Conservation (phyloP, 2,888 invertebrate species). For the Chloroclystis v-ata region DNA sequence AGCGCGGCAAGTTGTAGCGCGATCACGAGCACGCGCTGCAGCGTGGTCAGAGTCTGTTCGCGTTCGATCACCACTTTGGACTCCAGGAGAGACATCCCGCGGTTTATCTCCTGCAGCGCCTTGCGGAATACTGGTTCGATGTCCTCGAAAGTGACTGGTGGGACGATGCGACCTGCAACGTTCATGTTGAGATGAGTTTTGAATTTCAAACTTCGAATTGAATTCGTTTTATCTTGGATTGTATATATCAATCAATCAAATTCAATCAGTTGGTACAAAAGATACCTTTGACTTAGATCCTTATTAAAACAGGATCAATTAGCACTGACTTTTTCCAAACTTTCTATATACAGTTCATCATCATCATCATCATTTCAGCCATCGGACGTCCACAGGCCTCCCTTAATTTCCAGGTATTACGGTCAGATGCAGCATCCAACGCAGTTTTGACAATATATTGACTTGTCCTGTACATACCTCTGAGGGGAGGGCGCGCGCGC, state of each 20-base stretch:
- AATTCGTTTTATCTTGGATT: too few relatives aligned
- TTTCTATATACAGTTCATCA: too few relatives aligned
- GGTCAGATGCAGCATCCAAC: neutral
- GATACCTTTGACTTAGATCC: too few relatives aligned
- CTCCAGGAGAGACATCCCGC: slow-evolving; percentile 80
- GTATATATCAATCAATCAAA: too few relatives aligned
- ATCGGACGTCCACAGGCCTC: too few relatives aligned
- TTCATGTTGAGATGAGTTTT: neutral
- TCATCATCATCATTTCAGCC: too few relatives aligned
- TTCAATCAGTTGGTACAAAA: too few relatives aligned
- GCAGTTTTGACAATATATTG: slow-evolving; percentile 6
- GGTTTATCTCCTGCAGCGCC: slow-evolving; percentile 86
- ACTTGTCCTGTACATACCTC: slow-evolving; percentile 52
- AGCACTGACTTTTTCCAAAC: too few relatives aligned
- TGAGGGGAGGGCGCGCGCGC: slow-evolving; percentile 82
- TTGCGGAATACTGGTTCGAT: slow-evolving; percentile 89
- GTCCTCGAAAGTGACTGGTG: slow-evolving; percentile 88
- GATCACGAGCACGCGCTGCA: slow-evolving; percentile 91
- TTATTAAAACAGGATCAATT: too few relatives aligned
- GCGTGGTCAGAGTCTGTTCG: slow-evolving; percentile 82
- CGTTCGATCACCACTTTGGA: slow-evolving; percentile 81
- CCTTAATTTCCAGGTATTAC: too few relatives aligned
- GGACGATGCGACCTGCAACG: slow-evolving; percentile 82
- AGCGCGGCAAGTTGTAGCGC: slow-evolving; percentile 90
- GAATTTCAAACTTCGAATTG: too few relatives aligned